A percentile compares a stretch with the other conserved stretches of the same genome.
These are phyloP conservation scores for Azorinus chamasolen DNA, from an alignment of 2,888 invertebrate genomes.

Conservation along the genomic window DNA sequence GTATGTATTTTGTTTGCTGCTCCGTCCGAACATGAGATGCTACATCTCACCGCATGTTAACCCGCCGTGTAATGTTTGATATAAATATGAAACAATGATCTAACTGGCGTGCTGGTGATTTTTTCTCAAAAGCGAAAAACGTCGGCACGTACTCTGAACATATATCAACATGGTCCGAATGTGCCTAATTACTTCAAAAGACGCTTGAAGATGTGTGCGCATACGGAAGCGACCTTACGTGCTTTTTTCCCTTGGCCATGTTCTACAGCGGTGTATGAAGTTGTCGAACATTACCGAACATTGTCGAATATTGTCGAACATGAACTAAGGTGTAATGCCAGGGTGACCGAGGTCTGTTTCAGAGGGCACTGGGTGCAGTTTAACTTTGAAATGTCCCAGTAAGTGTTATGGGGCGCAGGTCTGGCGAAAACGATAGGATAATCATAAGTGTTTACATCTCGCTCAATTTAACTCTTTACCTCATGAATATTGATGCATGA, in stretches of 20 bases:
- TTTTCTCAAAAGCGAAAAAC: slow-evolving; percentile 21
- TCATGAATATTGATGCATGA: too few relatives aligned
- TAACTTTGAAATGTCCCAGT: slow-evolving; percentile 2
- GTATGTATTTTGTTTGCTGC: background rate
- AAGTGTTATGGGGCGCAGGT: too few relatives aligned
- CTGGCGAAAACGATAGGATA: too few relatives aligned
- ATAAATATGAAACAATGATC: slow-evolving; percentile 34
- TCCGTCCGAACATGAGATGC: slow-evolving; percentile 19
- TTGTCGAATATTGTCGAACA: slow-evolving; percentile 53
- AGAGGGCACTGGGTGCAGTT: slow-evolving; percentile 44
- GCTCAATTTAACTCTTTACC: too few relatives aligned
- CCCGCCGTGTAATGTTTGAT: slow-evolving; percentile 45
- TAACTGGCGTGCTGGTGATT: slow-evolving; percentile 10
- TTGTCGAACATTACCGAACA: slow-evolving; percentile 55
- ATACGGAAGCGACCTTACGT: slow-evolving; percentile 37
- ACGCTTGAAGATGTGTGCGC: slow-evolving; percentile 8
- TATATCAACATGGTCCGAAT: slow-evolving; percentile 10
- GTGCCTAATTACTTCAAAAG: slow-evolving; percentile 28
- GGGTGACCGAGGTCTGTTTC: slow-evolving; percentile 55
- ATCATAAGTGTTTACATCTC: too few relatives aligned
- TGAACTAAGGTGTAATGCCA: slow-evolving; percentile 42
- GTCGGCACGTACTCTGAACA: slow-evolving; percentile 28
- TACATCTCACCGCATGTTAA: slow-evolving; percentile 34
- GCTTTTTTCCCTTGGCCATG: slow-evolving; percentile 10
- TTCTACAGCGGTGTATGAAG: slow-evolving; percentile 28